These are phyloP conservation scores for Hypotaenidia philippensis DNA, from an alignment of 2,797 vertebrate species.

Conservation along the genomic window DNA sequence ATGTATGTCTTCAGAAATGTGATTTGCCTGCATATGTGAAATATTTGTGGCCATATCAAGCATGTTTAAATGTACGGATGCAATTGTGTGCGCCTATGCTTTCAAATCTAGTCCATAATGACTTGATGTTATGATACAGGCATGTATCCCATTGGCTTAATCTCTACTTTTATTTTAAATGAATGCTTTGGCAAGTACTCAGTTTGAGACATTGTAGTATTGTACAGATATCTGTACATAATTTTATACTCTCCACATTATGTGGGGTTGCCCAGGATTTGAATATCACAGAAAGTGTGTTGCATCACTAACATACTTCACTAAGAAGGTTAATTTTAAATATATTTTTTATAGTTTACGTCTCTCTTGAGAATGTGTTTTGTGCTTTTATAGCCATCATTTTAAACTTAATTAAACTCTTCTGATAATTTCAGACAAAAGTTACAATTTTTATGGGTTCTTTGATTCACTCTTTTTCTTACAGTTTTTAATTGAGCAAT, in stretches of 20 bases:
- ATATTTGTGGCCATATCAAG: conserved; percentile 46
- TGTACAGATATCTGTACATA: not conserved
- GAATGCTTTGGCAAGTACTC: not conserved
- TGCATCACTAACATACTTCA: not conserved
- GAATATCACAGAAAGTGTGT: not conserved
- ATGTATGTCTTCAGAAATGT: not conserved
- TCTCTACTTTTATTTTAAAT: conserved; percentile 4
- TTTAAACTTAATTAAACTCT: not conserved
- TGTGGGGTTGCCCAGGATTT: not conserved
- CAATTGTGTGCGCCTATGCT: not conserved
- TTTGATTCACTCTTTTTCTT: not conserved
- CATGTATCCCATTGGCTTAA: not conserved
- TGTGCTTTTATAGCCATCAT: not conserved
- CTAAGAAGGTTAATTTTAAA: not conserved
- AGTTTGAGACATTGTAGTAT: not conserved
- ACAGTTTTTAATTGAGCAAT: not conserved
- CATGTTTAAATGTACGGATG: not conserved
- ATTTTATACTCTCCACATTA: not conserved
- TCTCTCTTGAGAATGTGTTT: not conserved
- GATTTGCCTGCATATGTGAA: conserved; percentile 21
- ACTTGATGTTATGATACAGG: not conserved
- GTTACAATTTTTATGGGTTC: not conserved
- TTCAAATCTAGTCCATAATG: not conserved
- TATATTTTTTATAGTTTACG: not conserved
- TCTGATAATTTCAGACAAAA: not conserved